Evolutionary conservation across 2,113 vertebrate species (phyloP).

Genomic region (Ctenomys sociabilis): DNA sequence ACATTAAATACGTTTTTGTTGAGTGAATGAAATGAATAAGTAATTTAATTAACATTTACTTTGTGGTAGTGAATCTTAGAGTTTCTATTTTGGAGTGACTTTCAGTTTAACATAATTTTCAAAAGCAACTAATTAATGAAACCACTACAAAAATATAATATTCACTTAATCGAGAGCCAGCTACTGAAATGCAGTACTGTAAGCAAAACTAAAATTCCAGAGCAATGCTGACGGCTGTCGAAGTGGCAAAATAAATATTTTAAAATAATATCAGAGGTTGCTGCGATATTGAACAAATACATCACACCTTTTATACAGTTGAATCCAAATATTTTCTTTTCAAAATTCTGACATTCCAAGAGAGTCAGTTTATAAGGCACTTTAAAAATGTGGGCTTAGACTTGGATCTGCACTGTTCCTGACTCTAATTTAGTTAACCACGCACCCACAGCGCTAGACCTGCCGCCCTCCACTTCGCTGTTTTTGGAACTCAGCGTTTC

Average conservation of each 20-base stretch:
- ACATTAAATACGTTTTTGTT: constrained; percentile 10
- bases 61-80: constrained; percentile 57
- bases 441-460: background rate
- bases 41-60: constrained; percentile 53
- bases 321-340: constrained; percentile 76
- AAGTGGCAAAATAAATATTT: constrained; percentile 69
- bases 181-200: constrained; percentile 38
- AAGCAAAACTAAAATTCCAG: constrained; percentile 64
- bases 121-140: constrained; percentile 51
- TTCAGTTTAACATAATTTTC: constrained; percentile 58
- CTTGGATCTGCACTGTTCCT: background rate
- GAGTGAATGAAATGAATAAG: constrained; percentile 28
- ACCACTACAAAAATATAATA: constrained; percentile 25
- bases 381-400: background rate
- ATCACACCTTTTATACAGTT: constrained; percentile 57
- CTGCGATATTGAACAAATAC: constrained; percentile 62
- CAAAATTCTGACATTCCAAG: constrained; percentile 66
- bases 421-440: constrained; percentile 17
- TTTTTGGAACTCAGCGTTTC: constrained; percentile 66
- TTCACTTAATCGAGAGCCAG: constrained; percentile 45
- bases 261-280: constrained; percentile 63
- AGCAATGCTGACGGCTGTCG: constrained; percentile 29
- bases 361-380: constrained; percentile 30
- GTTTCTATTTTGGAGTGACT: constrained; percentile 8
- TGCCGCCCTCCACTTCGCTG: constrained; percentile 31